These are phyloP conservation scores for Rhagoletis zephyria DNA, from an alignment of 1,140 invertebrate genomes.

Conservation along the genomic window DNA sequence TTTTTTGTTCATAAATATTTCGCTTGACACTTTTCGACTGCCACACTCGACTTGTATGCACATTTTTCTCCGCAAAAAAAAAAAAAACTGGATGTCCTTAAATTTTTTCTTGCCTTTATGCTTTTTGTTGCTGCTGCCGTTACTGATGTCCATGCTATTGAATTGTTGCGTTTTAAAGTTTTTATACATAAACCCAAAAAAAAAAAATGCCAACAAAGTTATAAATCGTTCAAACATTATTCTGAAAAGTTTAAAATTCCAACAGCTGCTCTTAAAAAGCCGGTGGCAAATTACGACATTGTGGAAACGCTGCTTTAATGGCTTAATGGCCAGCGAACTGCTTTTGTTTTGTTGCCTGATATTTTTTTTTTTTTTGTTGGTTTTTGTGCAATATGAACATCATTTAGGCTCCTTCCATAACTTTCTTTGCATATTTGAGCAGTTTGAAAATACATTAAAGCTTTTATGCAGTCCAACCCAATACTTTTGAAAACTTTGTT, in stretches of 20 bases:
- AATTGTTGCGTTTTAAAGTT: slow-evolving; percentile 38
- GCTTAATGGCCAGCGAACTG: background rate
- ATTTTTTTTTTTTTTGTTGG: too few relatives aligned
- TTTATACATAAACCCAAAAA: background rate
- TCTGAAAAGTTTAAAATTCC: slow-evolving; percentile 31
- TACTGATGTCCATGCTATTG: slow-evolving; percentile 1
- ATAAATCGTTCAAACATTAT: slow-evolving; percentile 35
- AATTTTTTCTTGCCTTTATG: background rate
- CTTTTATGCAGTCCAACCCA: background rate
- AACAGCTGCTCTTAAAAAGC: slow-evolving; percentile 29
- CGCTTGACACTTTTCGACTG: background rate
- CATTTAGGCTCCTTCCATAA: slow-evolving; percentile 17
- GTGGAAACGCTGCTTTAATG: background rate
- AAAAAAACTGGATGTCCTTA: background rate
- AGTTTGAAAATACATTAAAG: background rate
- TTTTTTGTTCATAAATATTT: background rate
- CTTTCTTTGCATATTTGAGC: background rate
- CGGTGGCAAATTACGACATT: background rate
- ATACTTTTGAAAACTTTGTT: too few relatives aligned
- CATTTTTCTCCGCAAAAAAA: background rate
- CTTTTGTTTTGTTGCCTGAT: background rate
- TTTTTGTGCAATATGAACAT: background rate
- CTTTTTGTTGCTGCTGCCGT: background rate
- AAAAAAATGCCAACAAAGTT: background rate
- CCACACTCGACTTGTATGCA: background rate